phyloP scores from a whole-genome alignment of 2,797 vertebrate species.

The Craterocephalus amniculus region DNA sequence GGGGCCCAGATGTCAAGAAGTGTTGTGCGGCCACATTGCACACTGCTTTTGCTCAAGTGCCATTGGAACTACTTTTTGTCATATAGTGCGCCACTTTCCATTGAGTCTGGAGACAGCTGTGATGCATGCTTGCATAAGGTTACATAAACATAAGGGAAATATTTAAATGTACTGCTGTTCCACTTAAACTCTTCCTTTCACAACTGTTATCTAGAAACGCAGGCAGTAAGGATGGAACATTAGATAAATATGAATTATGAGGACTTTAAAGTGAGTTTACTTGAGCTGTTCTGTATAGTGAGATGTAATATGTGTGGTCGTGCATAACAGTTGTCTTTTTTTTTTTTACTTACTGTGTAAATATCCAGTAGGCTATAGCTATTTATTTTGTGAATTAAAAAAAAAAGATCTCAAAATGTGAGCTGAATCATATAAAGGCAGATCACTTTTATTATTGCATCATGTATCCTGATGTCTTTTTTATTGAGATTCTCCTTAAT shows the following conservation, averaged over 20 bases:
- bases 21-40: conserved; percentile 7
- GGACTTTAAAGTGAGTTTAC: background rate
- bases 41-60: conserved; percentile 5
- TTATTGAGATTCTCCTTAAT: background rate
- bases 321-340: background rate
- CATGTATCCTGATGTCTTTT: background rate
- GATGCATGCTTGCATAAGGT: background rate
- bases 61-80: conserved; percentile 18
- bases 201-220: background rate
- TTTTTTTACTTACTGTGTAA: background rate
- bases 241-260: background rate
- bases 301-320: background rate
- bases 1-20: conserved; percentile 14
- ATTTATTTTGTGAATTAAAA: background rate
- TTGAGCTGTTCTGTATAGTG: background rate
- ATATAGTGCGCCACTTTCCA: background rate
- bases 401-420: background rate
- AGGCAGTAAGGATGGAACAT: background rate
- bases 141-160: background rate
- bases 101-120: background rate
- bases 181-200: conserved; percentile 1
- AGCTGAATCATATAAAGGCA: background rate
- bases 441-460: background rate
- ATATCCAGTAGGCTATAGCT: background rate
- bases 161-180: background rate